Conservation (phyloP, 2,888 invertebrate species). For the Clitarchus hookeri region DNA sequence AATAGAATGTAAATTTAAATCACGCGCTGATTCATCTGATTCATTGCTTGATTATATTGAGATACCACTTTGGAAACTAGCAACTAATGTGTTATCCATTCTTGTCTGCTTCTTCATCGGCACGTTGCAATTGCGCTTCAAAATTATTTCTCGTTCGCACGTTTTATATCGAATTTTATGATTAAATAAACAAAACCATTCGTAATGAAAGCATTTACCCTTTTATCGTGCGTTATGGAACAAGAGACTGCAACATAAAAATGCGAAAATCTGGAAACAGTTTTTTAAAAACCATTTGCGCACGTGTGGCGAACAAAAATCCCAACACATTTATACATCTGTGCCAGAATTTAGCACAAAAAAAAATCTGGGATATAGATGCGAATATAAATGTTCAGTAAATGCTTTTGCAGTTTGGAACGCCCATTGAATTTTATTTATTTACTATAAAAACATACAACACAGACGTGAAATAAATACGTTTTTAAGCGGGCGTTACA, state of each 20-base stretch:
- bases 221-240: background rate
- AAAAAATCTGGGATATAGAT: background rate
- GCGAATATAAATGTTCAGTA: background rate
- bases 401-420: background rate
- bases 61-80: no score
- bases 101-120: background rate
- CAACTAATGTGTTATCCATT: no score
- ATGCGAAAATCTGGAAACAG: background rate
- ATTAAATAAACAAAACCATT: background rate
- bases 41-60: no score
- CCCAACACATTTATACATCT: background rate
- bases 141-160: background rate
- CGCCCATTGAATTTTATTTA: background rate
- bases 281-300: constrained; percentile 7
- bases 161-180: background rate
- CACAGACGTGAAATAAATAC: background rate
- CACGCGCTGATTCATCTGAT: no score
- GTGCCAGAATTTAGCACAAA: background rate
- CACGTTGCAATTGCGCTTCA: background rate
- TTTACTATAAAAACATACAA: background rate
- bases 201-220: background rate
- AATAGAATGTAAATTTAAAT: no score
- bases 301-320: background rate
- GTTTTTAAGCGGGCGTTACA: background rate
- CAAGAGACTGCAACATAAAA: background rate